phyloP scores from a whole-genome alignment of 2,888 invertebrate species.

The Cremastobaeus sp. region DNA sequence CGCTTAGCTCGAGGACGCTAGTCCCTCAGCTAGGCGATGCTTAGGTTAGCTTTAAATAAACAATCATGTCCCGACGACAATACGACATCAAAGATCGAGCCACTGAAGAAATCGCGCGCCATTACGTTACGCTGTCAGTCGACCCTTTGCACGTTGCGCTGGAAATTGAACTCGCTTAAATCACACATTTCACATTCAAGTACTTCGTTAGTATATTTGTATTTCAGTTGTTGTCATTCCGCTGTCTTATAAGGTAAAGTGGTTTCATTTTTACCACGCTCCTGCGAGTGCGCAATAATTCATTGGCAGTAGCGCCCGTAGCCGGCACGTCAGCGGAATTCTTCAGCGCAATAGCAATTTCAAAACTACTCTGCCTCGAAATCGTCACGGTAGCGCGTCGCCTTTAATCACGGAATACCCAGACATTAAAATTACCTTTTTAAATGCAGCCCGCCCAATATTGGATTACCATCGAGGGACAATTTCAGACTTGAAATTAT shows the following conservation, averaged over 20 bases:
- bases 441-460: constrained; percentile 21
- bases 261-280: constrained; percentile 9
- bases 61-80: constrained; percentile 63
- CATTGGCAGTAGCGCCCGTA: too few relatives aligned
- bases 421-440: constrained; percentile 15
- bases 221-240: constrained; percentile 31
- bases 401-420: not conserved
- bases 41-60: constrained; percentile 71
- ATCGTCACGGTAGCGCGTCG: not conserved
- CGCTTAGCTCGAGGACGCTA: constrained; percentile 66
- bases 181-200: constrained; percentile 41
- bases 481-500: constrained; percentile 34
- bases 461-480: constrained; percentile 25
- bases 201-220: constrained; percentile 44
- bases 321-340: not conserved
- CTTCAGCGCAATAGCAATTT: not conserved
- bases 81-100: constrained; percentile 49
- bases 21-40: constrained; percentile 72
- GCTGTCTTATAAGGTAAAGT: constrained; percentile 39
- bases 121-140: constrained; percentile 47
- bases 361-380: too few relatives aligned
- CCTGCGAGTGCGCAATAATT: constrained; percentile 6
- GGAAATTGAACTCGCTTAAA: constrained; percentile 36
- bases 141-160: constrained; percentile 19
- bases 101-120: constrained; percentile 41